Evolutionary conservation across 2,797 vertebrate genomes (phyloP).

Genomic region (Coccyzus lansbergi): DNA sequence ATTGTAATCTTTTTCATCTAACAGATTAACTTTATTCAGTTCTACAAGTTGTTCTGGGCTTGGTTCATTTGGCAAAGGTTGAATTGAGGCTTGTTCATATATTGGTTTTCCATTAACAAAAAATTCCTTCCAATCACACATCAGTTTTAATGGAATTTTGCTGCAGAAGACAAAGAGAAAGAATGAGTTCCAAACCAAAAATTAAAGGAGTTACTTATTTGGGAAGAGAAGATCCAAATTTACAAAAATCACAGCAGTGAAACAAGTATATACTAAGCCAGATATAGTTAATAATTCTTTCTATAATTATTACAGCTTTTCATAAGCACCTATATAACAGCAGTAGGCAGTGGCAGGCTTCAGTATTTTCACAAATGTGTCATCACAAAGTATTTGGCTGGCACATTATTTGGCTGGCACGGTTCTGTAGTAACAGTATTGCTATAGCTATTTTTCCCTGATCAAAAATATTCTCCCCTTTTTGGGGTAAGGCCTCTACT

Average conservation of each 20-base stretch:
- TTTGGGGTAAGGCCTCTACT: background rate
- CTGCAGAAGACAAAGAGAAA: constrained; percentile 69
- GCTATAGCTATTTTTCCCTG: background rate
- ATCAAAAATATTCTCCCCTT: background rate
- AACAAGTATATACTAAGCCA: background rate
- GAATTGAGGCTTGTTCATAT: constrained; percentile 79
- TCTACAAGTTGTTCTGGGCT: constrained; percentile 76
- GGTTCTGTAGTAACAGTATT: background rate
- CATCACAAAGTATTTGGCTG: background rate
- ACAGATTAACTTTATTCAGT: constrained; percentile 82
- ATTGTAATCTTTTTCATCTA: constrained; percentile 88
- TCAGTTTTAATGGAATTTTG: constrained; percentile 85
- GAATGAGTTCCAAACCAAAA: background rate
- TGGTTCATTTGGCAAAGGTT: constrained; percentile 34
- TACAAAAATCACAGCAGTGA: background rate
- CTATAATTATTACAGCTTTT: background rate
- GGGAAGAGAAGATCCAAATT: background rate
- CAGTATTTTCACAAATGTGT: background rate
- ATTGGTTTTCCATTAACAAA: constrained; percentile 85
- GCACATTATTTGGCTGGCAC: background rate
- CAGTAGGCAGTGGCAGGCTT: background rate
- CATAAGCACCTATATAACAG: background rate
- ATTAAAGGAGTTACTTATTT: background rate
- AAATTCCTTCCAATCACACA: constrained; percentile 91
- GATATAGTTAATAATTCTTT: background rate